phyloP scores from a whole-genome alignment of 2,113 vertebrate species.

The Glaucidium brasilianum region DNA sequence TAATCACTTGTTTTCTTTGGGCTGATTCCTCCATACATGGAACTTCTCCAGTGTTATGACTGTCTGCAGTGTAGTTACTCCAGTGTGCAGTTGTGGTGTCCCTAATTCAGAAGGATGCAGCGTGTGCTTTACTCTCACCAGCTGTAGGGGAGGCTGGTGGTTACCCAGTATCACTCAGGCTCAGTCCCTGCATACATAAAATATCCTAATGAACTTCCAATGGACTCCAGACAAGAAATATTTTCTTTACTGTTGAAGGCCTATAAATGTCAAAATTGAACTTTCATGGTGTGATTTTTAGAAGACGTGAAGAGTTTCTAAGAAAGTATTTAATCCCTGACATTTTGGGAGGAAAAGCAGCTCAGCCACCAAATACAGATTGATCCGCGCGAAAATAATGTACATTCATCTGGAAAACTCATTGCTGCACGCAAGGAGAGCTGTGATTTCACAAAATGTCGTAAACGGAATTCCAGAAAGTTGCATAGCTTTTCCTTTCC shows the following conservation, averaged over 20 bases:
- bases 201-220: background rate
- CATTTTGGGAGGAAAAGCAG: background rate
- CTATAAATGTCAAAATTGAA: background rate
- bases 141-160: background rate
- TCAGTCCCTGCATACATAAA: background rate
- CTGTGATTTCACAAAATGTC: background rate
- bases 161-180: background rate
- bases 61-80: background rate
- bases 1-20: background rate
- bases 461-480: background rate
- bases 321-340: background rate
- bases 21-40: background rate
- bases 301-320: background rate
- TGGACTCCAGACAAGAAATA: background rate
- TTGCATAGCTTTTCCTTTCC: background rate
- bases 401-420: background rate
- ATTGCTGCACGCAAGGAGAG: background rate
- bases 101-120: background rate
- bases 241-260: background rate
- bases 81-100: background rate
- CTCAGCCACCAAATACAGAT: background rate
- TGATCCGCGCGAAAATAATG: background rate
- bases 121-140: background rate
- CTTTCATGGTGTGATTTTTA: background rate
- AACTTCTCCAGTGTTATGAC: background rate